A percentile compares a stretch with the other conserved stretches of the same genome.
Conservation (phyloP, 2,888 invertebrate species). For the Drosophila antonietae region DNA sequence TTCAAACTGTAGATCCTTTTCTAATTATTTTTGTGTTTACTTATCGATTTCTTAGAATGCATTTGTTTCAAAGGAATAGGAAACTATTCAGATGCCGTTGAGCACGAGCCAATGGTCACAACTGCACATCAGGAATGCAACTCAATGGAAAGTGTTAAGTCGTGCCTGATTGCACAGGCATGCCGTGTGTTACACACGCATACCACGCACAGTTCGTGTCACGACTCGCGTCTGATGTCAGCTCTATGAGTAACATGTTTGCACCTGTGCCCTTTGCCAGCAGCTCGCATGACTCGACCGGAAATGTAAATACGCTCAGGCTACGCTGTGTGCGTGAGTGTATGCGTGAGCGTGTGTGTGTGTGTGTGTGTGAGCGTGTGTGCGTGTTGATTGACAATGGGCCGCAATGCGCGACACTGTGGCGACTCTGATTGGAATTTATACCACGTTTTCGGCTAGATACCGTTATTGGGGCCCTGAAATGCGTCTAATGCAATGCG, state of each 20-base stretch:
- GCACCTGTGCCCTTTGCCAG: conserved; percentile 37
- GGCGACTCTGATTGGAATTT: conserved; percentile 70
- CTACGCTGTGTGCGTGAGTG: conserved; percentile 23
- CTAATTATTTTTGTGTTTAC: too few relatives aligned
- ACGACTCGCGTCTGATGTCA: conserved; percentile 9
- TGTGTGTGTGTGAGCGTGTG: conserved; percentile 20
- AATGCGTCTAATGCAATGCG: conserved; percentile 43
- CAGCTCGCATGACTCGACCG: conserved; percentile 55
- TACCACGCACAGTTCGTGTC: conserved; percentile 14
- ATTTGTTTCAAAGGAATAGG: too few relatives aligned
- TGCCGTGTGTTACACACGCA: not conserved
- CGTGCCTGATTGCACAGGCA: not conserved
- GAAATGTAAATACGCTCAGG: conserved; percentile 55
- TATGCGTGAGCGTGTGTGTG: conserved; percentile 12
- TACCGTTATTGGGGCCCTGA: conserved; percentile 43
- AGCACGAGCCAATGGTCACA: too few relatives aligned
- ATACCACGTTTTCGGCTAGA: conserved; percentile 67
- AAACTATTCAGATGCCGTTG: too few relatives aligned
- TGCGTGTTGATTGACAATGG: conserved; percentile 63
- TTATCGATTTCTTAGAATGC: too few relatives aligned
- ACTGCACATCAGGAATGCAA: not conserved
- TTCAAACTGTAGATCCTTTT: too few relatives aligned
- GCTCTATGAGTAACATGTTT: conserved; percentile 19
- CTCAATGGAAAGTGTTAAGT: not conserved
- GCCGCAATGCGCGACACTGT: conserved; percentile 41